Base-by-base conservation (phyloP, 2,113 vertebrate genomes). In the Pipra filicauda region DNA sequence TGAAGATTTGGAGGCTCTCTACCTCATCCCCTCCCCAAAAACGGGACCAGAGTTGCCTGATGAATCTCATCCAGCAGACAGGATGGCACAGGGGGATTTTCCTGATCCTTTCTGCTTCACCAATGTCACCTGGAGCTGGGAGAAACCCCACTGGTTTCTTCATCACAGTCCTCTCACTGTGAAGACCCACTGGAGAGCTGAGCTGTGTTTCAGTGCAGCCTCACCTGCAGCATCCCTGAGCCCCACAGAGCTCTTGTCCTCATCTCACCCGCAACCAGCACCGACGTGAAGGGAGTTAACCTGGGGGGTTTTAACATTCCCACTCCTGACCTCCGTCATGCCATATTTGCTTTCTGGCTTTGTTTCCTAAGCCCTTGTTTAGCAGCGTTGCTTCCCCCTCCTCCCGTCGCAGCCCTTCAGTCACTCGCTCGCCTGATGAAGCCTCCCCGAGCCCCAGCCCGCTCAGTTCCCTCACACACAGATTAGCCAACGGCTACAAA, bases 401-500 rank as follows among this genome's bases (percentile, higher is more conserved):
- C 52, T 91, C 24, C 78, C 30, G 21, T 46, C 9, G 2, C 64
- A 88, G 82, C 87, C 86, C 59, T 81, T 78, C 17, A 27, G 37
- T 77, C 72, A 5, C 71, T 41, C 75, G 8, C 70, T 51, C 3
- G 9, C 87, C 78, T 51, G 75, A 80, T 79, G 88, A 94, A 89
- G 48, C 92, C 52, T 54, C 88, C 87, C 35, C 28, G 1, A 89
- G 80, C 81, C 65, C 59, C 30, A 0, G 7, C 9, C 67, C 0
- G 4, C n/a, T 37, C 90, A 3, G 79, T 27, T 86, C 85, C 51
- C 93, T 59, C 80, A 15, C 88, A 88, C 80, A 76, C 80, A 65
- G 81, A 17, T 22, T 82, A 92, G 81, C 89, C 94, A 95, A 78
- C 61, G 76, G 85, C 82, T 58, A 77, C 95, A 87, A 46, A 86